A percentile compares a stretch with the other conserved stretches of the same genome.
Evolutionary conservation across 2,113 vertebrate genomes (phyloP).

Genomic region (Gorilla gorilla): DNA sequence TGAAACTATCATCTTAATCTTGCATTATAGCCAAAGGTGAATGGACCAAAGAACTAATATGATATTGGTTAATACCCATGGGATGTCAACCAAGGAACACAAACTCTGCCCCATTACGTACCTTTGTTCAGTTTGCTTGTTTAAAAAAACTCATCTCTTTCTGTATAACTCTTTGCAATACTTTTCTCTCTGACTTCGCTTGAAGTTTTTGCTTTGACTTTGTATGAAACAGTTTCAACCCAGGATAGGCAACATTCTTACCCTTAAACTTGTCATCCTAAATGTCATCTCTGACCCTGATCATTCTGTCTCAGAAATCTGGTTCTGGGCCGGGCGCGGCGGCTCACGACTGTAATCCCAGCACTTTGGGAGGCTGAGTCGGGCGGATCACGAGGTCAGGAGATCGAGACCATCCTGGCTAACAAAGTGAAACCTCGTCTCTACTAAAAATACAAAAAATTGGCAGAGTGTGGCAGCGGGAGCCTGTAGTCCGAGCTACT

Average conservation of each 20-base stretch:
- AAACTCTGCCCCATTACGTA: background rate
- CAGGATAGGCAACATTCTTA: background rate
- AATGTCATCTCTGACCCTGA: slow-evolving; percentile 2
- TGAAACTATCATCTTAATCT: background rate
- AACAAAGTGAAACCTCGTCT: no score
- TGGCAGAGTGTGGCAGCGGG: no score
- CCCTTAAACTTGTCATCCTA: background rate
- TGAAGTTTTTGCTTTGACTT: background rate
- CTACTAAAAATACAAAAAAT: no score
- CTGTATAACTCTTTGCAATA: background rate
- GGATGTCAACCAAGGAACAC: background rate
- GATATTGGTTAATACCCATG: background rate
- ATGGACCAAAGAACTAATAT: background rate
- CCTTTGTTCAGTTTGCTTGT: background rate
- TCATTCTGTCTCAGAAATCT: background rate
- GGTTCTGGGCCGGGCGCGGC: no score
- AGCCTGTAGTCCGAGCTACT: no score
- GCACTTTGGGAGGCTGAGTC: no score
- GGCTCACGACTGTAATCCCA: no score
- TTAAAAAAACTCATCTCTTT: background rate
- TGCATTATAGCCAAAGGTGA: background rate
- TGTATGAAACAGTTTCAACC: background rate
- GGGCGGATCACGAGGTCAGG: no score
- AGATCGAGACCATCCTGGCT: no score
- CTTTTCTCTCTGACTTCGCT: background rate